These are phyloP conservation scores for Erythrolamprus reginae DNA, from an alignment of 2,113 vertebrate genomes.

Conservation along the genomic window DNA sequence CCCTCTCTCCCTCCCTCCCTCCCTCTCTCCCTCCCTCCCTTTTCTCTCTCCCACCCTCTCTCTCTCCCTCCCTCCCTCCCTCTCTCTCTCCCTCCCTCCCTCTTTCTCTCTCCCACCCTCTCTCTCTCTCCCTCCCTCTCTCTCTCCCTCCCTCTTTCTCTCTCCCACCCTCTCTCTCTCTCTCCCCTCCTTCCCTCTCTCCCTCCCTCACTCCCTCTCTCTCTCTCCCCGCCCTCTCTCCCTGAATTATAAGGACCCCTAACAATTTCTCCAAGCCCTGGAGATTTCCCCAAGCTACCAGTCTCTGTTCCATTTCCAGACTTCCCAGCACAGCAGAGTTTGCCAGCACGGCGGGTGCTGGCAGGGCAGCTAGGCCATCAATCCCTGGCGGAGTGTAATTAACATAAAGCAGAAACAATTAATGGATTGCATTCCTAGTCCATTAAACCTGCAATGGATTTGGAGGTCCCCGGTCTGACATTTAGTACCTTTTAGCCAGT, in stretches of 20 bases:
- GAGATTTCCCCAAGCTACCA: background rate
- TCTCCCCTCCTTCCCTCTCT: no score
- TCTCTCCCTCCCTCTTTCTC: no score
- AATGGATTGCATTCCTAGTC: conserved; percentile 30
- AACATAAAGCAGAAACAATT: conserved; percentile 34
- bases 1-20: no score
- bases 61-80: no score
- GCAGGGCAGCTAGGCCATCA: conserved; percentile 4
- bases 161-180: no score
- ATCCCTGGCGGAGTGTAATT: conserved; percentile 10
- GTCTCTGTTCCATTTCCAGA: background rate
- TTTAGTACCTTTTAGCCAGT: conserved; percentile 42
- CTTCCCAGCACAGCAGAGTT: background rate
- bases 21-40: no score
- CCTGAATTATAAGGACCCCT: background rate
- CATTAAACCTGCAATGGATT: conserved; percentile 23
- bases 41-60: no score
- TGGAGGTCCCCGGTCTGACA: conserved; percentile 24
- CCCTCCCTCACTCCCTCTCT: no score
- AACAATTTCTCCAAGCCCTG: background rate
- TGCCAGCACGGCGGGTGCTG: background rate
- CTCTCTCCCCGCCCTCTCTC: no score
- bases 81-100: no score
- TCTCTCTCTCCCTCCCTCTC: no score
- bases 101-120: no score